These are phyloP conservation scores for Tapirus terrestris DNA, from an alignment of 2,113 vertebrate genomes.

Conservation along the genomic window DNA sequence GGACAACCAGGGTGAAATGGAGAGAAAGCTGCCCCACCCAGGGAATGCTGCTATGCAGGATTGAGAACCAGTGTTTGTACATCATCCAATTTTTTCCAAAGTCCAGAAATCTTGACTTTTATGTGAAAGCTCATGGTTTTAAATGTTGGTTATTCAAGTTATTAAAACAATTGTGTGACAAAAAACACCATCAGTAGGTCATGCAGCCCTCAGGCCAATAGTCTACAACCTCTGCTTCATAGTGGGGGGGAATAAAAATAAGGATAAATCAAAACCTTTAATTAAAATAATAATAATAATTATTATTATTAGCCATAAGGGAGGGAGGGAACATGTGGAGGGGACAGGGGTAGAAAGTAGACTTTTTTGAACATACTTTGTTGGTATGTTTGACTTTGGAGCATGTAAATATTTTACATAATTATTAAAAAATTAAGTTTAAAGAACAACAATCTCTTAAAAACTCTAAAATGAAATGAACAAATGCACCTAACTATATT, in stretches of 20 bases:
- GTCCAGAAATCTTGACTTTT: background rate
- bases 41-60: no score
- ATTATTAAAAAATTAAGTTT: conserved; percentile 31
- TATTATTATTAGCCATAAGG: background rate
- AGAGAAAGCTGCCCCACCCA: background rate
- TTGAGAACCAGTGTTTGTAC: background rate
- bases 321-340: background rate
- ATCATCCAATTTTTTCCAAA: background rate
- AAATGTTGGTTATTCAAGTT: background rate
- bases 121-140: background rate
- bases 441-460: background rate
- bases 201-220: background rate
- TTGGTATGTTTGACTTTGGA: background rate
- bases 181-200: background rate
- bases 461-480: background rate
- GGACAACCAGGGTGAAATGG: background rate
- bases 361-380: background rate
- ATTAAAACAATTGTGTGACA: background rate
- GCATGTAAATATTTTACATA: background rate
- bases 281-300: background rate
- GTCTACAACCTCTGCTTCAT: background rate
- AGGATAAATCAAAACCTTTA: background rate
- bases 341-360: background rate
- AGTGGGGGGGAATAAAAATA: background rate
- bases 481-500: background rate